Conservation (phyloP, 2,888 invertebrate species). For the Synanthedon andrenaeformis region DNA sequence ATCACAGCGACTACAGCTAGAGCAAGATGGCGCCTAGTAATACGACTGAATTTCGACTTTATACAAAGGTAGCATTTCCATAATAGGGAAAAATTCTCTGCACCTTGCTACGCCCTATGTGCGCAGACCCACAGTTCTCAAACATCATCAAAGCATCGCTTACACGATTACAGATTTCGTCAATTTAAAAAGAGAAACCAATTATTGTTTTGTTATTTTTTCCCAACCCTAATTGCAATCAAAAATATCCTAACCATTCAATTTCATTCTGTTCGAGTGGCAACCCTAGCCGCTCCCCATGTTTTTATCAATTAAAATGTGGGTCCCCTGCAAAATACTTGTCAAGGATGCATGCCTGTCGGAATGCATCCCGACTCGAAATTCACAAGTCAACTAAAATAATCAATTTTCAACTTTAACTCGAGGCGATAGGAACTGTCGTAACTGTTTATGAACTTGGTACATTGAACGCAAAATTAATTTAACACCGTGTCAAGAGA, state of each 20-base stretch:
- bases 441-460: background rate
- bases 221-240: background rate
- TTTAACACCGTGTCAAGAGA: constrained; percentile 23
- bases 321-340: constrained; percentile 25
- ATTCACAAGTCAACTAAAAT: constrained; percentile 7
- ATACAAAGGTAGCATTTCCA: too few species aligned
- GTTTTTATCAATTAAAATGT: constrained; percentile 49
- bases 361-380: constrained; percentile 4
- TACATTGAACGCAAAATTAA: constrained; percentile 8
- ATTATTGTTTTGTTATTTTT: background rate
- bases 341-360: constrained; percentile 17
- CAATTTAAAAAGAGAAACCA: too few species aligned
- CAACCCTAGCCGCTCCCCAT: constrained; percentile 14
- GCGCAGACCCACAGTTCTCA: too few species aligned
- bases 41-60: too few species aligned
- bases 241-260: background rate
- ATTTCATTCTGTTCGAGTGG: background rate
- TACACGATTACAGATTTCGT: too few species aligned
- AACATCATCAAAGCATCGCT: too few species aligned
- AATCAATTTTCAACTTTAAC: constrained; percentile 7
- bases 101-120: too few species aligned
- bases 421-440: constrained; percentile 1
- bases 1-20: too few species aligned
- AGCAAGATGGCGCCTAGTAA: too few species aligned
- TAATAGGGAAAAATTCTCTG: too few species aligned